Conservation (phyloP, 2,113 vertebrate species). For the Struthidea cinerea region DNA sequence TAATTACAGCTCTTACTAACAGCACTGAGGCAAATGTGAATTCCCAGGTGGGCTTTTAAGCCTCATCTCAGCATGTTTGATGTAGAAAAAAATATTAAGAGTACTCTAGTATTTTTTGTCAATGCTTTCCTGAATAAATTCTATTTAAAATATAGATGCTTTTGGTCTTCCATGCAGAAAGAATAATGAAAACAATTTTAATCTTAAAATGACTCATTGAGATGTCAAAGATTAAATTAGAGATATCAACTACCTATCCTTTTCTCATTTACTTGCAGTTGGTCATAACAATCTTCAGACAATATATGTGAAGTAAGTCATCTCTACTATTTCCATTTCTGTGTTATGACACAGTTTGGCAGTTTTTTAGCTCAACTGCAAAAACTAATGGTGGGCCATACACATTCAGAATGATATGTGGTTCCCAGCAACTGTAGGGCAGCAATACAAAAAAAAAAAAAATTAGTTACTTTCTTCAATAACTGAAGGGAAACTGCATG, state of each 20-base stretch:
- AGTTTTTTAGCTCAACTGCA: neutral
- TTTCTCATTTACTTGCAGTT: neutral
- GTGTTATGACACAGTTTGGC: neutral
- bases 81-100: neutral
- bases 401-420: neutral
- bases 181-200: neutral
- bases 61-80: neutral
- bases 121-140: neutral
- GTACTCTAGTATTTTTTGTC: neutral
- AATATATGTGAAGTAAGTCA: neutral
- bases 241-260: neutral
- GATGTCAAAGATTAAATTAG: neutral
- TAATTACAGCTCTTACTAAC: slow-evolving; percentile 23
- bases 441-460: neutral
- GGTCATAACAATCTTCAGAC: neutral
- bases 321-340: neutral
- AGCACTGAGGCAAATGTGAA: neutral
- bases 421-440: neutral
- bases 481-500: neutral
- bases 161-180: neutral
- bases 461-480: neutral
- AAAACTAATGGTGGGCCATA: neutral
- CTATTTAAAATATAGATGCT: neutral
- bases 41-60: slow-evolving; percentile 2
- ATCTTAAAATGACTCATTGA: neutral